Evolutionary conservation across 2,797 vertebrate genomes (phyloP).

Genomic region (Gila robusta): DNA sequence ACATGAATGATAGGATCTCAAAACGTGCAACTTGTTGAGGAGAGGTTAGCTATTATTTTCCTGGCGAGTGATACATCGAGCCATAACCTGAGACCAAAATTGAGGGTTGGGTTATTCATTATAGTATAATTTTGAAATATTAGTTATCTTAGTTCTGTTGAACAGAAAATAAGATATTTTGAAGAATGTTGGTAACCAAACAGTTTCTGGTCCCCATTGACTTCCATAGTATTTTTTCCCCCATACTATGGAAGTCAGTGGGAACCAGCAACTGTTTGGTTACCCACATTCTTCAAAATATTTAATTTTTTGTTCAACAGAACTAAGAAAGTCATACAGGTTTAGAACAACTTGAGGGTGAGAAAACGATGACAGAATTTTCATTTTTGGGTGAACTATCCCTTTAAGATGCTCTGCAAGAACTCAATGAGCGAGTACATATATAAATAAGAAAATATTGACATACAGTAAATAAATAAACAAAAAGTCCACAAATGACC

Average conservation of each 20-base stretch:
- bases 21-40: neutral
- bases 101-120: neutral
- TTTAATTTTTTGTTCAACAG: neutral
- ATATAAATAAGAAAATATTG: constrained; percentile 22
- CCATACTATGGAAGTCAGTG: neutral
- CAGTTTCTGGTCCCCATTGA: neutral
- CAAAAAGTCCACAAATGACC: constrained; percentile 52
- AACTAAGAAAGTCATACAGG: neutral
- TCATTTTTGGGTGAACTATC: neutral
- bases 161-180: too few relatives aligned
- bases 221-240: neutral
- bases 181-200: neutral
- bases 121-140: neutral
- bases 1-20: neutral
- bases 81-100: neutral
- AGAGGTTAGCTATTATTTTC: neutral
- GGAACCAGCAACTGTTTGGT: neutral
- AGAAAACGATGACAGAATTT: neutral
- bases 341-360: neutral
- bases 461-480: constrained; percentile 8
- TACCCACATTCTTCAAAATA: neutral
- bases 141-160: too few relatives aligned
- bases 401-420: neutral
- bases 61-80: neutral
- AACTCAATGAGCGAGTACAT: constrained; percentile 10